Evolutionary conservation across 2,113 vertebrate genomes (phyloP), one percentile per base, ranked within the genome.

Genomic region (Hystrix brachyura): DNA sequence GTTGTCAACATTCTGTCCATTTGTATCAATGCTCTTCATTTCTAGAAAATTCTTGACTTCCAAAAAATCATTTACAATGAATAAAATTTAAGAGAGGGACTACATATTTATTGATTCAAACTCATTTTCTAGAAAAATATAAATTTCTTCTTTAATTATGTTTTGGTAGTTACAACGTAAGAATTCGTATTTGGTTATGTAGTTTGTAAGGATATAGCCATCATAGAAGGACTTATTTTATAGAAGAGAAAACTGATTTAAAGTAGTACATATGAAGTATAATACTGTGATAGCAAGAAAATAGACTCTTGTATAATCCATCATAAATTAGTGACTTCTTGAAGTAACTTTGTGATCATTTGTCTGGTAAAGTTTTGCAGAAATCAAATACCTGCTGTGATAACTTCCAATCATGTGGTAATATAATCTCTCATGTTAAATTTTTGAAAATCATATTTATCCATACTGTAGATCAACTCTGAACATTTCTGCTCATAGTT

Each of bases 361-460:
- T n/a, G 14, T 46, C 53, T 53, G 10, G 34, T 53, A 38, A 90
- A 85, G 7, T 23, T 91, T 93, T 97, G 48, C 27, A 71, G 82
- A 95, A 92, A 34, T 14, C 23, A 69, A 65, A 94, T 65, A 60
- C 8, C 72, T 94, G 21, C 55, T 9, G 0, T 79, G 69, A 51
- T 13, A 60, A 46, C 2, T 3, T 94, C 19, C 69, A 38, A 82
- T 57, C 25, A 57, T 57, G 15, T 91, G 64, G 25, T 81, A 19
- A 32, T 94, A 0, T 67, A 43, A 62, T 90, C 84, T 94, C 51
- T 34, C 17, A 79, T 90, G 18, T 78, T 90, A 87, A 10, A 46
- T 57, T 85, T 85, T 94, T 64, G 15, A 94, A 74, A 94, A 86
- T 60, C 53, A 53, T 27, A 53, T 86, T 88, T 91, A 86, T 65